These are phyloP conservation scores for Halesus radiatus DNA, from an alignment of 1,140 invertebrate genomes.

Conservation along the genomic window DNA sequence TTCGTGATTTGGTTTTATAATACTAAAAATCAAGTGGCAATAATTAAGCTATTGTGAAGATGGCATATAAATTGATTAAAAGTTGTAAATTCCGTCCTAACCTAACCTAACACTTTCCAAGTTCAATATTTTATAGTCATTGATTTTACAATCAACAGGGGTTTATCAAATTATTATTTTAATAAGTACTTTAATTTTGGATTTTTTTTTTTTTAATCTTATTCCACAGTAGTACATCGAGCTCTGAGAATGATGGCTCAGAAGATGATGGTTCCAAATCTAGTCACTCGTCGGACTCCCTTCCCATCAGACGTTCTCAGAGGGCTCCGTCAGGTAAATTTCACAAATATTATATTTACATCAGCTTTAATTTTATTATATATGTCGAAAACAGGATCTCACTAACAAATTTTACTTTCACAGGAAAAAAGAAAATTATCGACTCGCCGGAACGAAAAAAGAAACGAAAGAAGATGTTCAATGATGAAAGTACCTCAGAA, in stretches of 20 bases:
- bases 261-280: slow-evolving; percentile 59
- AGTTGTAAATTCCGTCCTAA: too few relatives aligned
- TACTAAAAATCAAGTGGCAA: too few relatives aligned
- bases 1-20: too few relatives aligned
- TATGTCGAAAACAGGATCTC: too few relatives aligned
- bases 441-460: slow-evolving; percentile 51
- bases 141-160: too few relatives aligned
- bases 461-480: slow-evolving; percentile 44
- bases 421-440: slow-evolving; percentile 49
- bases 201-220: background rate
- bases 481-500: slow-evolving; percentile 56
- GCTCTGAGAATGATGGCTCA: slow-evolving; percentile 60
- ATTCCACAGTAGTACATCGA: slow-evolving; percentile 48
- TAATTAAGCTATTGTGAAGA: too few relatives aligned
- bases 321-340: slow-evolving; percentile 52
- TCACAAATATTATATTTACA: background rate
- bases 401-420: slow-evolving; percentile 19
- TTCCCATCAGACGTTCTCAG: slow-evolving; percentile 61
- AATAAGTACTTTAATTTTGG: background rate
- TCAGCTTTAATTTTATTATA: too few relatives aligned
- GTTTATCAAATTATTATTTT: background rate
- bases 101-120: too few relatives aligned
- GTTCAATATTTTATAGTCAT: too few relatives aligned
- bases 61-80: too few relatives aligned
- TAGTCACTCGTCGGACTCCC: slow-evolving; percentile 63